phyloP scores from a whole-genome alignment of 1,140 invertebrate species.

The Monomorium pharaonis region DNA sequence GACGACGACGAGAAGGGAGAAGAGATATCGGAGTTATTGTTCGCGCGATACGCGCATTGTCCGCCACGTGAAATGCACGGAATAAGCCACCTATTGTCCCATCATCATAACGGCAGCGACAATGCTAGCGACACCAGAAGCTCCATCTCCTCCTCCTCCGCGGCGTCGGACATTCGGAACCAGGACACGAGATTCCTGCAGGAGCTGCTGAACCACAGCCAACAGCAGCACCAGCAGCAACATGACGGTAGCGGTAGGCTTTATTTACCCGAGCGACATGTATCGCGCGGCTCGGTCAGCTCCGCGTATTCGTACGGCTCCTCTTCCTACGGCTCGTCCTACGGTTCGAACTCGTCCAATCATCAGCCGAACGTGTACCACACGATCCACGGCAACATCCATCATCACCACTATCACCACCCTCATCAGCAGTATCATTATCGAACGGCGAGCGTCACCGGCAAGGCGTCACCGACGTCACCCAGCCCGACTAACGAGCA shows the following conservation, averaged over 20 bases:
- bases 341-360: slow-evolving; percentile 77
- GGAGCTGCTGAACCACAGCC: slow-evolving; percentile 72
- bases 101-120: slow-evolving; percentile 66
- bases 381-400: slow-evolving; percentile 75
- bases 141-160: slow-evolving; percentile 52
- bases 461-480: slow-evolving; percentile 70
- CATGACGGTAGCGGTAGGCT: slow-evolving; percentile 54
- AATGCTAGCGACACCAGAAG: slow-evolving; percentile 60
- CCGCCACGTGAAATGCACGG: slow-evolving; percentile 77
- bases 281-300: slow-evolving; percentile 80
- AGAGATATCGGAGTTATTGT: slow-evolving; percentile 20
- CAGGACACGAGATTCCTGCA: slow-evolving; percentile 75
- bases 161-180: slow-evolving; percentile 57
- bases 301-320: slow-evolving; percentile 80
- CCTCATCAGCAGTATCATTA: slow-evolving; percentile 63
- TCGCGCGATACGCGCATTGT: background rate
- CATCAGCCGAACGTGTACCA: slow-evolving; percentile 77
- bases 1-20: no score
- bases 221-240: slow-evolving; percentile 25
- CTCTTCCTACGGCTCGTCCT: slow-evolving; percentile 75
- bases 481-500: slow-evolving; percentile 76
- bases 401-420: slow-evolving; percentile 73
- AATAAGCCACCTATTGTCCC: slow-evolving; percentile 77
- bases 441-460: slow-evolving; percentile 64
- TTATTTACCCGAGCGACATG: slow-evolving; percentile 65